Evolutionary conservation across 2,797 vertebrate genomes (phyloP).

Genomic region (Oreochromis grahami): DNA sequence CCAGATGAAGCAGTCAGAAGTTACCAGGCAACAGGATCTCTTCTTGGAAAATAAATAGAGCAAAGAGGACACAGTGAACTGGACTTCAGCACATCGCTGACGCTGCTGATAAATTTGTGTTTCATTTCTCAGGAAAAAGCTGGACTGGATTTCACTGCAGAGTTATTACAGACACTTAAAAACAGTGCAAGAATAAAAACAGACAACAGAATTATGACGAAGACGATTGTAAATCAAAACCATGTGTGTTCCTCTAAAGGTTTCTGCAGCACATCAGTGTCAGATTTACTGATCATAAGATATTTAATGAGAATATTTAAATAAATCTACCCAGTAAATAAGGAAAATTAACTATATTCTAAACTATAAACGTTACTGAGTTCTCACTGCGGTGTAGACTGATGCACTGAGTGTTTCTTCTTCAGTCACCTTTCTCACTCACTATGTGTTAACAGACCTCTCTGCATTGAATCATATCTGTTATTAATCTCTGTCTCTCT

Average conservation of each 20-base stretch:
- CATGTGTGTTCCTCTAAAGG: background rate
- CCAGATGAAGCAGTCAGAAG: background rate
- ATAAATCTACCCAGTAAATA: background rate
- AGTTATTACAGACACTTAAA: background rate
- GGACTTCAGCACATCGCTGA: background rate
- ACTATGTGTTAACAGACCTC: fast-evolving
- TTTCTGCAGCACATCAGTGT: background rate
- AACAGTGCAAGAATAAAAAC: fast-evolving
- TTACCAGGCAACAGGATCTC: background rate
- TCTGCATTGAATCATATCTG: fast-evolving
- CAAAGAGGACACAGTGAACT: background rate
- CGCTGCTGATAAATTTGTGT: background rate
- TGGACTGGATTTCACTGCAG: no score
- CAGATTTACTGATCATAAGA: background rate
- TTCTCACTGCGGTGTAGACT: background rate
- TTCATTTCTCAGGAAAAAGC: background rate
- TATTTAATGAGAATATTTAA: background rate
- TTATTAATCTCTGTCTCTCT: fast-evolving
- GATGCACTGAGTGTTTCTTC: background rate
- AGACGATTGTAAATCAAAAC: fast-evolving
- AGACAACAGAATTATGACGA: background rate
- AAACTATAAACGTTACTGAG: background rate
- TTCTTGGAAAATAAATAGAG: background rate
- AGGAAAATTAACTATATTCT: background rate
- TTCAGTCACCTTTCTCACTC: fast-evolving